Percentiles rank a stretch among this genome's conserved stretches.
Conservation (phyloP, 2,113 vertebrate species). For the human region GRCh38 chr16:68509501-68510000, state of each 20-base stretch:
- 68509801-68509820: not conserved
- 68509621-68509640: not conserved
- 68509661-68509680: not conserved
- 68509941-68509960: not conserved
- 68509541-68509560: not conserved
- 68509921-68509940: not conserved
- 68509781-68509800: not conserved
- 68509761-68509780: not conserved
- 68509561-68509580: not conserved
- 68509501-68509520: not conserved
- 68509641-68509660: not conserved
- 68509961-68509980: not conserved
- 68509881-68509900: not conserved
- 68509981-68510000: not conserved
- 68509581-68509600: not conserved
- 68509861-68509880: not conserved
- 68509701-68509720: not conserved
- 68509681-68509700: not conserved
- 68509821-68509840: not conserved
- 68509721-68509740: not conserved
- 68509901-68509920: not conserved
- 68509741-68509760: not conserved
- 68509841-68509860: not conserved
- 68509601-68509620: not conserved
- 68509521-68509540: not conserved